A percentile compares a stretch with the other conserved stretches of the same genome.
Conservation (phyloP, 2,113 vertebrate species). For the Monopterus albus region DNA sequence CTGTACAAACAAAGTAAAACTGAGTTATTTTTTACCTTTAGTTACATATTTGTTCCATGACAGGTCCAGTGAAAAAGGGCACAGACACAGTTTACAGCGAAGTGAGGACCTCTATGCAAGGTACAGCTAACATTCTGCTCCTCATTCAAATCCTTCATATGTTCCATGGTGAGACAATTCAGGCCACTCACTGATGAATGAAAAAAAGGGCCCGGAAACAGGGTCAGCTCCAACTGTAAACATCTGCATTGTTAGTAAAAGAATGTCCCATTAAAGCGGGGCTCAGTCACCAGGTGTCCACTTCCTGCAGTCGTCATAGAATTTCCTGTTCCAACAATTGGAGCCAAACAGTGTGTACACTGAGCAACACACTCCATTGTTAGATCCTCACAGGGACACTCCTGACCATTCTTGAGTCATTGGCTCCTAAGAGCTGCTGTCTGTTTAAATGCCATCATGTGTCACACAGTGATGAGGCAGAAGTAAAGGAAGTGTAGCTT, state of each 20-base stretch:
- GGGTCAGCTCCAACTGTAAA: conserved; percentile 51
- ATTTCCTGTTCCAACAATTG: conserved; percentile 78
- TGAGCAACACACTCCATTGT: conserved; percentile 67
- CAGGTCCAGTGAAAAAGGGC: conserved; percentile 54
- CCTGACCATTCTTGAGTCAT: conserved; percentile 59
- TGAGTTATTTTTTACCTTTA: background rate
- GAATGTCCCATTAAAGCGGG: conserved; percentile 65
- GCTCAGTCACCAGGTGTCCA: conserved; percentile 69
- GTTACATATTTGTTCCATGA: conserved; percentile 26
- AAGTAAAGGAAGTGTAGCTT: conserved; percentile 18
- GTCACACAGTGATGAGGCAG: conserved; percentile 40
- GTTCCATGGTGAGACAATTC: conserved; percentile 13
- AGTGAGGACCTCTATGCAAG: conserved; percentile 64
- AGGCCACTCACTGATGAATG: conserved; percentile 7
- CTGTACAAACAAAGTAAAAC: background rate
- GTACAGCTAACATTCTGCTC: conserved; percentile 53
- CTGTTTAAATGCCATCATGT: conserved; percentile 23
- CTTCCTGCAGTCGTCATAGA: conserved; percentile 72
- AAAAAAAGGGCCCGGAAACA: conserved; percentile 59
- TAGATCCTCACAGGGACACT: conserved; percentile 39
- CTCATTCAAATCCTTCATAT: background rate
- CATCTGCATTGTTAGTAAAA: conserved; percentile 72
- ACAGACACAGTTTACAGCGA: conserved; percentile 63
- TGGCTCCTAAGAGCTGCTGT: conserved; percentile 10
- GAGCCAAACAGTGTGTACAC: conserved; percentile 52